Evolutionary conservation across 2,797 vertebrate species (phyloP), one percentile per base, ranked within the genome.

Genomic region (Cuniculus paca): DNA sequence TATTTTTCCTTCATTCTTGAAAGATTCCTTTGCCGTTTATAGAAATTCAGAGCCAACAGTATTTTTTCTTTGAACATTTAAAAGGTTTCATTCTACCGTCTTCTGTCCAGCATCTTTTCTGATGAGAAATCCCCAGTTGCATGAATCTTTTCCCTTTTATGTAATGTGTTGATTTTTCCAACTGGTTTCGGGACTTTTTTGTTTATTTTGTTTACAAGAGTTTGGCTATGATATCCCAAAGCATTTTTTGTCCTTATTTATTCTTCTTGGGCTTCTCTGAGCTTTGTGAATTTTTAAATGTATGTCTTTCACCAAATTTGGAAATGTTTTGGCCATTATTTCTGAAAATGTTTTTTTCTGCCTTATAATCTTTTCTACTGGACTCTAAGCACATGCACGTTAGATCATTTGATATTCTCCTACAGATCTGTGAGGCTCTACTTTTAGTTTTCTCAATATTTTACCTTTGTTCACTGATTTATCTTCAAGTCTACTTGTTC

Each of bases 201-300:
- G 79, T 96, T 56, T 74, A 63, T 63, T 85, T 91, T 6, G 24
- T 63, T 85, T 68, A 75, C 12, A 77, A 31, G 89, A n/a, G 22
- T 61, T 48, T 56, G 52, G 17, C 88, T 85, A 52, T 19, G 72
- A 95, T 14, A 11, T 28, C 24, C 20, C 56, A 68, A 42, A 13
- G 36, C 20, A 42, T 28, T 17, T 56, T 65, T 74, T 84, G 48
- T 14, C 31, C 61, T 75, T 68, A 75, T 61, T 90, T 78, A 85
- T 80, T 82, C 83, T 79, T 70, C 39, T 54, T 90, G n/a, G 42
- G 50, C 42, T 83, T 88, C 52, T 88, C 26, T 61, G 58, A 86
- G 58, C 84, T 68, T 90, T 60, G 79, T 68, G 45, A 75, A 54
- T 60, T 94, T 95, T 93, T 90, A 95, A 61, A 85, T 39, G 26